These are phyloP conservation scores for Cataglyphis altisquamis DNA, from an alignment of 2,888 invertebrate species.

Conservation along the genomic window DNA sequence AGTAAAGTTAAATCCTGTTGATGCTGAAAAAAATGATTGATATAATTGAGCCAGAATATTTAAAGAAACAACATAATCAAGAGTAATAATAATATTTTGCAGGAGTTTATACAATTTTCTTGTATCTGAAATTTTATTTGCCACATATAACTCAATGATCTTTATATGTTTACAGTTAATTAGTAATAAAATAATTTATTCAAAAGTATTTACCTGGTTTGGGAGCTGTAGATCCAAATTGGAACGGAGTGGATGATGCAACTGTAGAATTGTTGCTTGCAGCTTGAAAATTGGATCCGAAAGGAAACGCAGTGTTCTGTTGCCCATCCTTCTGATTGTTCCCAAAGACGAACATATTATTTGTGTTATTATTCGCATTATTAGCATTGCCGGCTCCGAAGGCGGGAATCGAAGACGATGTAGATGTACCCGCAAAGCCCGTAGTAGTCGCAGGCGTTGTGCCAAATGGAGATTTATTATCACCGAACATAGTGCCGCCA, in stretches of 20 bases:
- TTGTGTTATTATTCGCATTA: slow-evolving; percentile 36
- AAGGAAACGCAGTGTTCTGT: slow-evolving; percentile 43
- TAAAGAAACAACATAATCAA: background rate
- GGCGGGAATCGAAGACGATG: background rate
- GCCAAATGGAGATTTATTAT: slow-evolving; percentile 68
- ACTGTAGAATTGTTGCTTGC: slow-evolving; percentile 54
- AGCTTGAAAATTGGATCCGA: slow-evolving; percentile 44
- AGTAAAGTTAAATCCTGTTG: slow-evolving; percentile 82
- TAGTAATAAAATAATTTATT: slow-evolving; percentile 6
- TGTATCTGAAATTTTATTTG: background rate
- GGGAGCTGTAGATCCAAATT: slow-evolving; percentile 77
- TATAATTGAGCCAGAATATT: background rate
- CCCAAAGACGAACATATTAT: slow-evolving; percentile 72
- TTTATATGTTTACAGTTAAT: background rate
- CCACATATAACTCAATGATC: background rate
- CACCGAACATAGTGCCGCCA: slow-evolving; percentile 55
- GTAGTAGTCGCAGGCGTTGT: background rate
- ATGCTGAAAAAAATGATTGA: slow-evolving; percentile 55
- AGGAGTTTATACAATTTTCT: background rate
- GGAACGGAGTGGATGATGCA: slow-evolving; percentile 72
- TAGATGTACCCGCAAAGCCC: slow-evolving; percentile 63
- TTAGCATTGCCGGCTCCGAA: slow-evolving; percentile 33
- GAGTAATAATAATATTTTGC: background rate
- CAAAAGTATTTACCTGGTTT: slow-evolving; percentile 73
- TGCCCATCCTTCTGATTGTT: slow-evolving; percentile 64